Percentiles rank a stretch among this genome's conserved stretches.
phyloP scores from a whole-genome alignment of 1,140 invertebrate genomes.

The Zaprionus davidi region DNA sequence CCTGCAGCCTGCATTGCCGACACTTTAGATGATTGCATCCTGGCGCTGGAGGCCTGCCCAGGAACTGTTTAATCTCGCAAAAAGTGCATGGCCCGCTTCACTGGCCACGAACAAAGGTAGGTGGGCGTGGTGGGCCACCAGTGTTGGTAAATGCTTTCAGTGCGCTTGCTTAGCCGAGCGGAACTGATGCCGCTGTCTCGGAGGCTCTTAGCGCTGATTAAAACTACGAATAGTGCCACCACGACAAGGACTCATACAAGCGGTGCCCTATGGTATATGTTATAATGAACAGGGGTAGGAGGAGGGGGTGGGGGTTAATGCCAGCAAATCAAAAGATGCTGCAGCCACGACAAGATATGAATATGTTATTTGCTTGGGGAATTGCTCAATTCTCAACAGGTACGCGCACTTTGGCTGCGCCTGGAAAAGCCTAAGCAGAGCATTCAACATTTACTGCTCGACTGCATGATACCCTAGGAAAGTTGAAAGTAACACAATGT shows the following conservation, averaged over 20 bases:
- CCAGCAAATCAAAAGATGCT: constrained; percentile 41
- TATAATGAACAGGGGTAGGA: background rate
- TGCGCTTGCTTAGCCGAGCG: constrained; percentile 53
- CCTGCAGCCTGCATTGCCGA: constrained; percentile 1
- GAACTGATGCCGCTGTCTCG: constrained; percentile 35
- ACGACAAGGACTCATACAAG: constrained; percentile 9
- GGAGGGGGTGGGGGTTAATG: background rate
- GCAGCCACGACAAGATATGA: constrained; percentile 65
- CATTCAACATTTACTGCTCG: background rate
- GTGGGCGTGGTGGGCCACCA: constrained; percentile 45
- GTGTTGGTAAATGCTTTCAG: constrained; percentile 73
- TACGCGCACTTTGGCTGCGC: constrained; percentile 71
- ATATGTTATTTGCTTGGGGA: constrained; percentile 81
- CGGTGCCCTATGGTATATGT: background rate
- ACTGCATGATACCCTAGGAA: background rate
- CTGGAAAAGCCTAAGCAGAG: constrained; percentile 7
- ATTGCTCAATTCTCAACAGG: constrained; percentile 78
- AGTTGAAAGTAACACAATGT: background rate
- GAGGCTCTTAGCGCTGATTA: constrained; percentile 72
- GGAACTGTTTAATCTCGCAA: constrained; percentile 57
- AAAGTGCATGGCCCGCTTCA: constrained; percentile 52
- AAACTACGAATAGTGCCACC: constrained; percentile 58
- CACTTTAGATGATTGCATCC: constrained; percentile 74
- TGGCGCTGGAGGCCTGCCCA: background rate
- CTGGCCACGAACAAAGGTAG: constrained; percentile 64